Conservation (phyloP, 2,888 invertebrate species). For the Chloroclystis v-ata region DNA sequence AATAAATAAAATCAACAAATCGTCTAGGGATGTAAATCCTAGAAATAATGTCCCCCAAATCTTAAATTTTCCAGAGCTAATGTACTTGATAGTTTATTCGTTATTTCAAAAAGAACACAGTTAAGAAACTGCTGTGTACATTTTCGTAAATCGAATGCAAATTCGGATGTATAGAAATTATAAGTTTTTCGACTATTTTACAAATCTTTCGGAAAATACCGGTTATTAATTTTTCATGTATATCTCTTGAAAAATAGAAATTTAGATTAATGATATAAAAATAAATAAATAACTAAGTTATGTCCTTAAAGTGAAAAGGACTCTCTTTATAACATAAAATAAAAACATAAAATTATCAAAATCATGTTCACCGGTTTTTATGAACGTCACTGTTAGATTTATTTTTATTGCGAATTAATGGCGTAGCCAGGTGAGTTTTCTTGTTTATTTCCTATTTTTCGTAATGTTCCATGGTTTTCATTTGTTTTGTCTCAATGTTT, state of each 20-base stretch:
- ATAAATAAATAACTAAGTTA: not conserved
- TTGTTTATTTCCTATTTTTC: constrained; percentile 75
- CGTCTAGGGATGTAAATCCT: too few relatives aligned
- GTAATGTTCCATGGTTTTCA: constrained; percentile 72
- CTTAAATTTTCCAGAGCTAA: too few relatives aligned
- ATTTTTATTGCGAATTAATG: constrained; percentile 79
- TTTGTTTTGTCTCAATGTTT: constrained; percentile 75
- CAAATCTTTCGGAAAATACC: not conserved
- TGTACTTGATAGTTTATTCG: too few relatives aligned
- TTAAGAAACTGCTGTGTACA: too few relatives aligned
- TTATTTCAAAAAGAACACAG: too few relatives aligned
- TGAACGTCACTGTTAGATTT: constrained; percentile 41
- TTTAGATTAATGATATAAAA: not conserved
- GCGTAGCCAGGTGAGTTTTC: constrained; percentile 78
- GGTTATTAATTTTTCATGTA: not conserved
- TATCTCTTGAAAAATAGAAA: not conserved
- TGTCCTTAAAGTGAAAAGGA: not conserved
- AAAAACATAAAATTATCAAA: too few relatives aligned
- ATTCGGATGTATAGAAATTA: too few relatives aligned
- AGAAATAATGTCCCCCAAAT: too few relatives aligned
- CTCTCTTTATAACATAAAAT: too few relatives aligned
- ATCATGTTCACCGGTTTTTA: constrained; percentile 7
- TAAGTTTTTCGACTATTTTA: not conserved
- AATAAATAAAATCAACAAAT: too few relatives aligned
- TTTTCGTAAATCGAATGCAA: too few relatives aligned